Evolutionary conservation across 92 coral and sea anemone species (phyloP).

Genomic region (Epizoanthus illoricatus): DNA sequence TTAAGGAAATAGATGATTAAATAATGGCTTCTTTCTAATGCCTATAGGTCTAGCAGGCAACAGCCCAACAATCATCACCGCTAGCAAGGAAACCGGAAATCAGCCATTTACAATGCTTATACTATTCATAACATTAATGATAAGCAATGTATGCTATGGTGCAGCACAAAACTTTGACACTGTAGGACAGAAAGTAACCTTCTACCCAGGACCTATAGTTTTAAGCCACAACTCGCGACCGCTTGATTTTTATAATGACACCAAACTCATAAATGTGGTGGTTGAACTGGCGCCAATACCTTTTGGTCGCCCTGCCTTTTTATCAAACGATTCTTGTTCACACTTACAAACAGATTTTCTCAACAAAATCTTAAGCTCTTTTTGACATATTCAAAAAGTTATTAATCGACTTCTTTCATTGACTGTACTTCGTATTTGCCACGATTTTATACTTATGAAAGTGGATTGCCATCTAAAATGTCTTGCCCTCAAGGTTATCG

Average conservation of each 20-base stretch:
- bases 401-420: slow-evolving; percentile 33
- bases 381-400: not conserved
- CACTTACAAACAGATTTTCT: not conserved
- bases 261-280: not conserved
- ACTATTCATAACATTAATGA: too few species aligned
- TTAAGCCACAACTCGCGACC: not conserved
- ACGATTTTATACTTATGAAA: slow-evolving; percentile 39
- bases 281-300: not conserved
- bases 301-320: too few species aligned
- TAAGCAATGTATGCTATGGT: not conserved
- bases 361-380: not conserved
- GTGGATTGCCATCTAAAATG: slow-evolving; percentile 38
- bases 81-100: too few species aligned
- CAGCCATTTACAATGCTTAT: too few species aligned
- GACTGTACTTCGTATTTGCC: slow-evolving; percentile 42
- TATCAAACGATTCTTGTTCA: not conserved
- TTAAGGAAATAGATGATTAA: too few species aligned
- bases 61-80: too few species aligned
- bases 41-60: too few species aligned
- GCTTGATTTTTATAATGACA: not conserved
- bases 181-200: not conserved
- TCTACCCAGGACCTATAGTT: not conserved
- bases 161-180: not conserved
- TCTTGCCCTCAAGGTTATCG: slow-evolving; percentile 40
- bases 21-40: too few species aligned